phyloP scores from a whole-genome alignment of 2,888 invertebrate species.

The Trissoscelio sp. region DNA sequence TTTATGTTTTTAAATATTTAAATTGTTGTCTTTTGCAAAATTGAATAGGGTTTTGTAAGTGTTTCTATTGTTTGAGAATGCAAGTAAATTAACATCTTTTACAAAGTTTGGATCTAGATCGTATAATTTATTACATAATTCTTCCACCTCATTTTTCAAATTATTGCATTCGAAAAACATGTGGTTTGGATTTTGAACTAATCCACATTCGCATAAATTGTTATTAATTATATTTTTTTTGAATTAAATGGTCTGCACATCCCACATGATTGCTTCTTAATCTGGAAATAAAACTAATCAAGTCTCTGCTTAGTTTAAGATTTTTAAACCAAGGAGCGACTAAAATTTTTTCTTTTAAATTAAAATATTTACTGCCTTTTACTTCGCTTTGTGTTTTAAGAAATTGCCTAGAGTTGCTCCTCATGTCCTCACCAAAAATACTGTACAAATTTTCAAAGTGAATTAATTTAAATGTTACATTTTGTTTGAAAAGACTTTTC shows the following conservation, averaged over 20 bases:
- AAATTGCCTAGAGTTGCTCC: background rate
- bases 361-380: constrained; percentile 21
- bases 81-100: background rate
- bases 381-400: background rate
- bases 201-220: constrained; percentile 9
- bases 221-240: background rate
- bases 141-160: background rate
- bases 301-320: background rate
- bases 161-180: constrained; percentile 9
- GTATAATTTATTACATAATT: background rate
- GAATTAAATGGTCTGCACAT: constrained; percentile 5
- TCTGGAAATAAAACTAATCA: constrained; percentile 21
- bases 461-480: background rate
- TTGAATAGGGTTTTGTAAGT: background rate
- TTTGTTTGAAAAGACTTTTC: background rate
- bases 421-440: constrained; percentile 9
- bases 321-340: background rate
- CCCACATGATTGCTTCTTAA: background rate
- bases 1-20: too few relatives aligned
- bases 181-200: constrained; percentile 1
- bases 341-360: background rate
- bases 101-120: background rate
- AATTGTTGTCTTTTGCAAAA: background rate
- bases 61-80: background rate
- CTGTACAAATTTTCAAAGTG: background rate